A percentile compares a stretch with the other conserved stretches of the same genome.
Conservation (phyloP, 2,797 vertebrate genomes). For the Danio albolineatus region DNA sequence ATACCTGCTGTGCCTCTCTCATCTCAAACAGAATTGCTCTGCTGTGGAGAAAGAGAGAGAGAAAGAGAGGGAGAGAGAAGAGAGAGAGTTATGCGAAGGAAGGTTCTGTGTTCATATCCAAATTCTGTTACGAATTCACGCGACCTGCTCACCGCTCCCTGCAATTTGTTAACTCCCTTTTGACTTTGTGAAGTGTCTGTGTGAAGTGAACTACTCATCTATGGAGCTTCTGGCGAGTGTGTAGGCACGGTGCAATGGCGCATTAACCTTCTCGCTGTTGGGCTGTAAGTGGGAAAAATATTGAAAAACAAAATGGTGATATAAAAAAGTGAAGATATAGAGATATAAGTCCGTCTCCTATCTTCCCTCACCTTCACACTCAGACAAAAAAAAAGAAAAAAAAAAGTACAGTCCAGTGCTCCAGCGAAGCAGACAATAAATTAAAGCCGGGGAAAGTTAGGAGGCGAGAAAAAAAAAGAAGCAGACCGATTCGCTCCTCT, state of each 20-base stretch:
- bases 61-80: too few relatives aligned
- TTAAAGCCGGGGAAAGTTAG: constrained; percentile 32
- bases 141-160: background rate
- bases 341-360: constrained; percentile 32
- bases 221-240: constrained; percentile 16
- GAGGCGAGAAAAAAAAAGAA: background rate
- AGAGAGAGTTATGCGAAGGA: background rate
- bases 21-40: constrained; percentile 23
- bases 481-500: constrained; percentile 13
- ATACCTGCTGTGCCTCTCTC: constrained; percentile 4
- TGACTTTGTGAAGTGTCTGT: constrained; percentile 49
- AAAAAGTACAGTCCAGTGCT: constrained; percentile 27
- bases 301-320: background rate
- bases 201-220: constrained; percentile 21
- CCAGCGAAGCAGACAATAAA: constrained; percentile 37
- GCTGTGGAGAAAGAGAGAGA: constrained; percentile 12
- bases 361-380: constrained; percentile 48
- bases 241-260: constrained; percentile 18
- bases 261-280: constrained; percentile 41
- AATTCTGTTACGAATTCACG: constrained; percentile 19
- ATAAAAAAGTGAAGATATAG: constrained; percentile 18
- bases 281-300: constrained; percentile 15
- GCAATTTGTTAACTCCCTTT: constrained; percentile 43
- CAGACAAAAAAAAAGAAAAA: constrained; percentile 11
- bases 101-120: constrained; percentile 19